These are phyloP conservation scores for Syrrhaptes paradoxus DNA, from an alignment of 2,113 vertebrate genomes.

Conservation along the genomic window DNA sequence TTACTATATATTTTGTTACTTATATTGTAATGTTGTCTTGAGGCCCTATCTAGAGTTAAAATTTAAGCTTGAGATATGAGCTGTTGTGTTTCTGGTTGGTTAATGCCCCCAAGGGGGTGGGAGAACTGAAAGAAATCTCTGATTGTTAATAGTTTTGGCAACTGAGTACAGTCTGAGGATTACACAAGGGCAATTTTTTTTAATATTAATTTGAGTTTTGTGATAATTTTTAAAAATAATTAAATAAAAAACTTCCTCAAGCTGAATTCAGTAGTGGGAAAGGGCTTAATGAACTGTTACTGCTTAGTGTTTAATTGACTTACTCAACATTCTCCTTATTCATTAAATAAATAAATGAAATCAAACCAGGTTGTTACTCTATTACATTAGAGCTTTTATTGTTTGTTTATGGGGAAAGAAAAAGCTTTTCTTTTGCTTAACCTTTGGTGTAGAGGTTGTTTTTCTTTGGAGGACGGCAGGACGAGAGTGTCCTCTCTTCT, in stretches of 20 bases:
- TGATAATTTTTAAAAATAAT: not conserved
- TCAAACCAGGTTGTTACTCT: not conserved
- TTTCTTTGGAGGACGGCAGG: not conserved
- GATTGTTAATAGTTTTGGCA: not conserved
- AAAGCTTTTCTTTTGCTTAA: not conserved
- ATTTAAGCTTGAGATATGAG: not conserved
- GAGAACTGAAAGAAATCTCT: not conserved
- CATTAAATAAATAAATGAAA: not conserved
- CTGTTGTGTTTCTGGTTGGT: not conserved
- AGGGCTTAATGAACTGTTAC: not conserved
- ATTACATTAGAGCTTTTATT: not conserved
- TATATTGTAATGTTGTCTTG: not conserved
- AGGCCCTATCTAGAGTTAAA: not conserved
- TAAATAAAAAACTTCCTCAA: not conserved
- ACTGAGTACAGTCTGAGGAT: not conserved
- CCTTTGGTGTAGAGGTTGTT: not conserved
- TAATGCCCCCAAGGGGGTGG: not conserved
- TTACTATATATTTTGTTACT: not conserved
- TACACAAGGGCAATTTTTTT: not conserved
- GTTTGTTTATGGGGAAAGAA: not conserved
- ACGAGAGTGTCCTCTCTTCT: not conserved
- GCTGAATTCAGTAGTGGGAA: not conserved
- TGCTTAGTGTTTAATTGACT: not conserved
- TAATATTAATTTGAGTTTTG: not conserved
- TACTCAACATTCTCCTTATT: not conserved